phyloP scores from a whole-genome alignment of 1,140 invertebrate genomes.

The Sesamia nonagrioides region DNA sequence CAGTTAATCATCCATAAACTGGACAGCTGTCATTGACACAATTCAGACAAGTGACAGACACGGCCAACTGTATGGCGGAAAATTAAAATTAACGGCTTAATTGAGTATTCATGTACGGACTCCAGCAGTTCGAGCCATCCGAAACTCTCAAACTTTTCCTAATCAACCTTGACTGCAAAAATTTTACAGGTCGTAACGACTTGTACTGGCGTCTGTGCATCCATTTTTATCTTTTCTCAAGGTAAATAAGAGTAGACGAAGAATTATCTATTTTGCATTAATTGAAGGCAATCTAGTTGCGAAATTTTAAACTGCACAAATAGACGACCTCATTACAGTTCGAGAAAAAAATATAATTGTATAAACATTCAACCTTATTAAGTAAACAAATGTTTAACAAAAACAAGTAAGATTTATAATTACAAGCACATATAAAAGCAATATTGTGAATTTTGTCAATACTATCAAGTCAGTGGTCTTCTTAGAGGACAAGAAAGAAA shows the following conservation, averaged over 20 bases:
- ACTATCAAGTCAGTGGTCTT: neutral
- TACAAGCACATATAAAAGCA: too few relatives aligned
- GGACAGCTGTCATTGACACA: constrained; percentile 46
- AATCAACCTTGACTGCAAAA: too few relatives aligned
- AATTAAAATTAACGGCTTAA: constrained; percentile 12
- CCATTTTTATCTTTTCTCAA: neutral
- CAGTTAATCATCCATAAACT: constrained; percentile 44
- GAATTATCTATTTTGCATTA: neutral
- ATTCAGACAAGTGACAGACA: constrained; percentile 34
- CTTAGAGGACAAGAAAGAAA: too few relatives aligned
- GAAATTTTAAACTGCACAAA: neutral
- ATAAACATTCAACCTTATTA: neutral
- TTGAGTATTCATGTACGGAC: neutral
- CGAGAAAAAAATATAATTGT: neutral
- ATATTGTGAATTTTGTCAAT: too few relatives aligned
- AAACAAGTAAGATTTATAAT: neutral
- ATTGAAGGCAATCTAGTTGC: neutral
- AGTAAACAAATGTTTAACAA: neutral
- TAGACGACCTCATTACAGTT: constrained; percentile 35
- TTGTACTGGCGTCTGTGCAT: neutral
- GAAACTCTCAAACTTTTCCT: too few relatives aligned
- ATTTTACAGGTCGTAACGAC: too few relatives aligned
- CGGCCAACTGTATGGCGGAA: constrained; percentile 14
- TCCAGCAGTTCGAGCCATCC: too few relatives aligned
- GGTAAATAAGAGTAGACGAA: neutral